These are phyloP conservation scores for Empidonax alnorum DNA, from an alignment of 2,113 vertebrate genomes.

Conservation along the genomic window DNA sequence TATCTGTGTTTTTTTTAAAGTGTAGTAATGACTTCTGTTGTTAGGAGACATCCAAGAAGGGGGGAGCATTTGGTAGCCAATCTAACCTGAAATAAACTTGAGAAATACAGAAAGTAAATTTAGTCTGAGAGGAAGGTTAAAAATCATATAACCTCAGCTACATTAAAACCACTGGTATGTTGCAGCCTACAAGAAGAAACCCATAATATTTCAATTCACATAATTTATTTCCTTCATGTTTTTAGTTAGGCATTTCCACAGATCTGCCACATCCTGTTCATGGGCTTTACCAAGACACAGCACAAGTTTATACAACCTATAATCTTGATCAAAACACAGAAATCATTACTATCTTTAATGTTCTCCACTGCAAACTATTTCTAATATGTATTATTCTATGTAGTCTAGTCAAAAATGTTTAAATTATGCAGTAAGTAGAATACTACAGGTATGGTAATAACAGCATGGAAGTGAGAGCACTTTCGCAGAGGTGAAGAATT, in stretches of 20 bases:
- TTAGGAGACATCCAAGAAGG: not conserved
- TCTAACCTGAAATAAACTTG: not conserved
- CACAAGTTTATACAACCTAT: not conserved
- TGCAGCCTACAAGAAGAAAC: not conserved
- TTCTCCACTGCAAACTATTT: not conserved
- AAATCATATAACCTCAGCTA: not conserved
- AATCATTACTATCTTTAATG: not conserved
- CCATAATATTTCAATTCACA: not conserved
- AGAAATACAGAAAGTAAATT: not conserved
- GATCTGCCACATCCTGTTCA: not conserved
- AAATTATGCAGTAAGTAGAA: not conserved
- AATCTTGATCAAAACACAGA: not conserved
- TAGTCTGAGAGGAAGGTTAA: not conserved
- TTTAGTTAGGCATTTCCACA: not conserved
- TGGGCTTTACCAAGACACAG: not conserved
- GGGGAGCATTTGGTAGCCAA: not conserved
- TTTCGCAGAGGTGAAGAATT: not conserved
- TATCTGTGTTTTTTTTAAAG: not conserved
- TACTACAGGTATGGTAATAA: not conserved
- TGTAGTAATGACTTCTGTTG: not conserved
- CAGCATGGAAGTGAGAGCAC: not conserved
- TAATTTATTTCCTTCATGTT: not conserved
- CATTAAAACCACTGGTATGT: not conserved
- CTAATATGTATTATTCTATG: not conserved
- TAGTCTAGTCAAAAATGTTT: not conserved